These are phyloP conservation scores for Ceratoteleas bidentatus DNA, from an alignment of 1,140 invertebrate genomes.

Conservation along the genomic window DNA sequence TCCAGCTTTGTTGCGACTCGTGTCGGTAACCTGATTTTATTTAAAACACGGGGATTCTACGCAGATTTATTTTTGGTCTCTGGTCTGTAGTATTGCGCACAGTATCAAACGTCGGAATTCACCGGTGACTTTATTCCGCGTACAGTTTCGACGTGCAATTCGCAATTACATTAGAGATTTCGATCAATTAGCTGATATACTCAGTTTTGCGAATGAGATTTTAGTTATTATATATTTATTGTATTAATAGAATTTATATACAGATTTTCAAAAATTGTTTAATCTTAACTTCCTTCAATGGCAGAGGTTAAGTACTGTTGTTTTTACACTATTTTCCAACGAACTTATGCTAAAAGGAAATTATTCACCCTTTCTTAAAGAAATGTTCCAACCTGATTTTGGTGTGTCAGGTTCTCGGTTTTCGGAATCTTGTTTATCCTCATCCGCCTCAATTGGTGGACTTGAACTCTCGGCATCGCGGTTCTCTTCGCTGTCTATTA, in stretches of 20 bases:
- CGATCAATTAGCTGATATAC: neutral
- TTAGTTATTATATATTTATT: too few species aligned
- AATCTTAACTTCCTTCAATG: too few species aligned
- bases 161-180: conserved; percentile 3
- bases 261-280: too few species aligned
- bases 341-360: too few species aligned
- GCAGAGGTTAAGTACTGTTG: too few species aligned
- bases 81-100: conserved; percentile 50
- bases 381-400: conserved; percentile 64
- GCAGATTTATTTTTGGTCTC: conserved; percentile 76
- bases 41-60: conserved; percentile 76
- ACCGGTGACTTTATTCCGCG: conserved; percentile 31
- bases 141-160: conserved; percentile 27
- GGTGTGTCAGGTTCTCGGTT: conserved; percentile 49
- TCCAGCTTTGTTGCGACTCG: conserved; percentile 43
- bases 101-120: conserved; percentile 42
- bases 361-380: conserved; percentile 7
- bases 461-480: conserved; percentile 57
- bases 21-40: conserved; percentile 73
- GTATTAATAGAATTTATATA: too few species aligned
- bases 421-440: conserved; percentile 61
- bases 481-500: conserved; percentile 55
- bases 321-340: too few species aligned
- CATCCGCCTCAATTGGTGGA: conserved; percentile 50
- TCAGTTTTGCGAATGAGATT: too few species aligned